Percentiles rank a stretch among this genome's conserved stretches.
These are phyloP conservation scores for Euphydryas editha DNA, from an alignment of 2,888 invertebrate species.

Conservation along the genomic window DNA sequence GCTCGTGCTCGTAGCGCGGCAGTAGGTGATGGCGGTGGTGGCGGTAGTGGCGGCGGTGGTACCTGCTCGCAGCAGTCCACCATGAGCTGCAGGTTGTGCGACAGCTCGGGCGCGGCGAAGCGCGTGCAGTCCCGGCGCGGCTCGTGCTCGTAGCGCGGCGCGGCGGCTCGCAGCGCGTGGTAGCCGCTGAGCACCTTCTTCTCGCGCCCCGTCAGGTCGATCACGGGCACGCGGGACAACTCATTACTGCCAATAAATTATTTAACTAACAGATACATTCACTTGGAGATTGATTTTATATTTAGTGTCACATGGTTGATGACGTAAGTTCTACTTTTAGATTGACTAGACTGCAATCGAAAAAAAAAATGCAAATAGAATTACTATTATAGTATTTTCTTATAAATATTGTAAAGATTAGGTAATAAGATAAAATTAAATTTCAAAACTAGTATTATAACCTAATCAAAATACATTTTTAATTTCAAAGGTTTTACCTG, in stretches of 20 bases:
- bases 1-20: too few species aligned
- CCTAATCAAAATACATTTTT: too few species aligned
- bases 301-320: neutral
- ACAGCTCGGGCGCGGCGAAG: conserved; percentile 93
- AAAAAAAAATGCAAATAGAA: too few species aligned
- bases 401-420: too few species aligned
- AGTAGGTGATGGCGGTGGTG: neutral
- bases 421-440: too few species aligned
- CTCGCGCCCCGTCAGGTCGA: conserved; percentile 99
- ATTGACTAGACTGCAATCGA: too few species aligned
- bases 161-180: conserved; percentile 92
- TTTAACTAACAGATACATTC: too few species aligned
- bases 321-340: too few species aligned
- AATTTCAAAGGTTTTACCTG: neutral
- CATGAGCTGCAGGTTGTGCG: conserved; percentile 95
- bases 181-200: conserved; percentile 96
- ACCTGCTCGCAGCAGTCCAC: conserved; percentile 97
- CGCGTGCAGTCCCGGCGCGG: conserved; percentile 85
- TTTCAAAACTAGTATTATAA: too few species aligned
- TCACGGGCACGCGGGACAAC: conserved; percentile 96
- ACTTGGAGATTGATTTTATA: neutral
- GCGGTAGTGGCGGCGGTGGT: neutral
- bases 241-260: conserved; percentile 81
- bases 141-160: conserved; percentile 86
- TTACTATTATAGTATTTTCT: too few species aligned